Conservation (phyloP, 2,888 invertebrate genomes). For the Ctena decussata region DNA sequence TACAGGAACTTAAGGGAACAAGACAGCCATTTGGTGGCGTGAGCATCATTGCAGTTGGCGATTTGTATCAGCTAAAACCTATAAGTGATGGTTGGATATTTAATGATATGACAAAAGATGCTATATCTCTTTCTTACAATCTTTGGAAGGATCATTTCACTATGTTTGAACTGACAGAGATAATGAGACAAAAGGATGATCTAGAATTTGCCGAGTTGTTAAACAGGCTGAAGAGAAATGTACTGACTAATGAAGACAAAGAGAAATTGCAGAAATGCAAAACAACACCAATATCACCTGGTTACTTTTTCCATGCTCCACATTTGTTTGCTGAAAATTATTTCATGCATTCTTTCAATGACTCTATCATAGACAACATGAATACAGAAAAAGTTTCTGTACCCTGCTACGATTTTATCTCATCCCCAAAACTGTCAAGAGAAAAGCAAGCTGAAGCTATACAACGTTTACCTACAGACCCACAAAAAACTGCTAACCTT, state of each 20-base stretch:
- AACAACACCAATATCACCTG: not conserved
- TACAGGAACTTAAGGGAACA: slow-evolving; percentile 58
- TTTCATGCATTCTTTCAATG: slow-evolving; percentile 38
- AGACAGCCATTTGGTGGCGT: slow-evolving; percentile 58
- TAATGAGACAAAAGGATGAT: slow-evolving; percentile 67
- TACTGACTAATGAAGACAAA: slow-evolving; percentile 44
- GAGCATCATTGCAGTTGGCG: slow-evolving; percentile 66
- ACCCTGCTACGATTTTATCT: slow-evolving; percentile 20
- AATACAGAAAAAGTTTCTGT: slow-evolving; percentile 20
- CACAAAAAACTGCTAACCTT: slow-evolving; percentile 28
- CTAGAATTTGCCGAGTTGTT: slow-evolving; percentile 56
- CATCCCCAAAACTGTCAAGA: slow-evolving; percentile 29
- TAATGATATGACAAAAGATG: slow-evolving; percentile 39
- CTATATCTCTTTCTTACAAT: slow-evolving; percentile 47
- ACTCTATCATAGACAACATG: slow-evolving; percentile 13
- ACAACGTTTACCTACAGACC: slow-evolving; percentile 25
- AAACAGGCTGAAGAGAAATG: slow-evolving; percentile 55
- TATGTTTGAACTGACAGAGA: slow-evolving; percentile 62
- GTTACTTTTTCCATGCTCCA: not conserved
- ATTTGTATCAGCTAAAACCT: slow-evolving; percentile 66
- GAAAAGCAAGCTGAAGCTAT: slow-evolving; percentile 29
- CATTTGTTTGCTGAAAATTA: slow-evolving; percentile 3
- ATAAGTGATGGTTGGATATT: slow-evolving; percentile 63
- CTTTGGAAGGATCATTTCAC: slow-evolving; percentile 64
- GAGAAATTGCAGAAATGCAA: slow-evolving; percentile 10